Evolutionary conservation across 2,797 vertebrate species (phyloP).

Genomic region (Hoplostethus mediterraneus): DNA sequence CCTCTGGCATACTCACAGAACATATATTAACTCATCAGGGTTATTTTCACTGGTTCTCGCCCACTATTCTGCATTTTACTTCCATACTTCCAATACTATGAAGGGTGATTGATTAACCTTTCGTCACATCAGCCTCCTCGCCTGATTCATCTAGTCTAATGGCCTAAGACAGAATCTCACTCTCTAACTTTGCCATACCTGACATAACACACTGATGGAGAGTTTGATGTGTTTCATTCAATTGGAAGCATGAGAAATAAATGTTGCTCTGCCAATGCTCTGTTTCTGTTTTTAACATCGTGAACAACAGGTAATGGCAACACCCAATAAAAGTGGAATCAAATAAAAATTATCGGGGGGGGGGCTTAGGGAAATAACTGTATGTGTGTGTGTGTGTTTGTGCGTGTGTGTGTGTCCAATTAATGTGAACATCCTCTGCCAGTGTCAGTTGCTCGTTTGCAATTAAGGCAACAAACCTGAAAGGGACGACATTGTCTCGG

Average conservation of each 20-base stretch:
- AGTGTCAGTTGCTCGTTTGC: conserved; percentile 39
- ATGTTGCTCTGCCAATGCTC: conserved; percentile 1
- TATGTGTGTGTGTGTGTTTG: conserved; percentile 7
- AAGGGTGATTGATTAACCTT: neutral
- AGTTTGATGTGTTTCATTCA: neutral
- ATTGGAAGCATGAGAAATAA: neutral
- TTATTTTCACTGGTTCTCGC: neutral
- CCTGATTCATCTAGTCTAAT: no score
- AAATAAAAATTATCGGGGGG: conserved; percentile 13
- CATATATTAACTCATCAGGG: neutral
- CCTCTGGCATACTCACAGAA: conserved; percentile 7
- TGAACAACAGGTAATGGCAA: neutral
- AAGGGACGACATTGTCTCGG: conserved; percentile 30
- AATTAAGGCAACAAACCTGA: conserved; percentile 51
- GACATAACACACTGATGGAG: neutral
- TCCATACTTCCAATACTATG: neutral
- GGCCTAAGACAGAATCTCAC: no score
- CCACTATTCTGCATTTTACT: conserved; percentile 5
- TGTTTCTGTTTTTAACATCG: conserved; percentile 3
- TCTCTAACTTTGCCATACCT: no score
- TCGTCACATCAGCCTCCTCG: neutral
- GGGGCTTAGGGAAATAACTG: neutral
- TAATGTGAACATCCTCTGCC: conserved; percentile 43
- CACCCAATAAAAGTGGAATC: conserved; percentile 29
- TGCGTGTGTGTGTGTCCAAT: conserved; percentile 39